Percentiles rank a stretch among this genome's conserved stretches.
Conservation (phyloP, 2,797 vertebrate species). For the Tangara arthus region DNA sequence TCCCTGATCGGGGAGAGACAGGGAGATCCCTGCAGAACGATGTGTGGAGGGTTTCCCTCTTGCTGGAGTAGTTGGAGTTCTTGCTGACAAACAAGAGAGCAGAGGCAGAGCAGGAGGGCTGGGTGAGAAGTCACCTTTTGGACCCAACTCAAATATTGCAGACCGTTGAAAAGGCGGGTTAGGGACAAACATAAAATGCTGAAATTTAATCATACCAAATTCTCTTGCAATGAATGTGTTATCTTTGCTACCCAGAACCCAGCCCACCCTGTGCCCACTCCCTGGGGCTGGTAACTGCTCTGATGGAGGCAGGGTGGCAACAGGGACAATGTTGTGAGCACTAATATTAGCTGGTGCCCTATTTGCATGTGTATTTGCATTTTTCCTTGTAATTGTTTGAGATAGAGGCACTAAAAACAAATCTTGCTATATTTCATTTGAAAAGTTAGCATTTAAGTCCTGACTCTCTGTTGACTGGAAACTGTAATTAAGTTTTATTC, state of each 20-base stretch:
- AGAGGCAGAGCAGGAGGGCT: constrained; percentile 9
- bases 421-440: neutral
- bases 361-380: constrained; percentile 72
- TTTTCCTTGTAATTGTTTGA: constrained; percentile 15
- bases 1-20: neutral
- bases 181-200: constrained; percentile 38
- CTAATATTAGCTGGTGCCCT: neutral
- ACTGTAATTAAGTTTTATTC: neutral
- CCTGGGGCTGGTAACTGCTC: neutral
- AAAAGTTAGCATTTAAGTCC: neutral
- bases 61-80: neutral
- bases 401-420: constrained; percentile 39
- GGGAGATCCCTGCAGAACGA: neutral
- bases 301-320: neutral
- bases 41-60: neutral
- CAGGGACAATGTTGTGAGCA: neutral
- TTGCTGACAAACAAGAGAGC: neutral
- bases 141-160: neutral
- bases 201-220: constrained; percentile 53
- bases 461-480: neutral
- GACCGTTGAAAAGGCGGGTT: constrained; percentile 29
- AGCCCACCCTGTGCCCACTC: constrained; percentile 8
- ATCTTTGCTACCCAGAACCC: constrained; percentile 23
- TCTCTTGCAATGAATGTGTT: constrained; percentile 47
- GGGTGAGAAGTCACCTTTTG: constrained; percentile 10